A percentile compares a stretch with the other conserved stretches of the same genome.
phyloP scores from a whole-genome alignment of 30 jellyfish, hydroid and myxozoan genomes.

The Aurelia aurita complex sp. Pacific region DNA sequence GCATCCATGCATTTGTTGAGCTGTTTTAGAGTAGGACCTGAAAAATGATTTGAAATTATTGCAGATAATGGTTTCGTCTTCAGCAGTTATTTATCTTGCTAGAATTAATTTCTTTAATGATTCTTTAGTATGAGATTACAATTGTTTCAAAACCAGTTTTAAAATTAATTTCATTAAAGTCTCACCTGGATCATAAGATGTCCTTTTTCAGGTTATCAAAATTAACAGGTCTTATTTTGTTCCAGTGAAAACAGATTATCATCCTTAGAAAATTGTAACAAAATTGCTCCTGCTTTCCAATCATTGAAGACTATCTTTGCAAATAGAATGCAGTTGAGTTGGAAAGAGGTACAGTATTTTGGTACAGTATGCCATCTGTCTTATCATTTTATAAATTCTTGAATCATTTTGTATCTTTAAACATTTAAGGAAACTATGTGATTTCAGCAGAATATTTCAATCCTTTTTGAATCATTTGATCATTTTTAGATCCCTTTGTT shows the following conservation, averaged over 20 bases:
- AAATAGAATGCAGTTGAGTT: slow-evolving; percentile 48
- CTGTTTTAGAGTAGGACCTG: no score
- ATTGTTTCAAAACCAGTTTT: no score
- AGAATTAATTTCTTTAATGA: no score
- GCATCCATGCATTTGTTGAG: no score
- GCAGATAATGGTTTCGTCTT: no score
- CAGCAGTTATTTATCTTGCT: no score
- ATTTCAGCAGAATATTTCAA: background rate
- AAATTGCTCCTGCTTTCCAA: slow-evolving; percentile 1
- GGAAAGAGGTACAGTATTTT: slow-evolving; percentile 64
- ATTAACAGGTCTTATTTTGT: background rate
- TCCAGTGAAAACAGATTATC: slow-evolving; percentile 65
- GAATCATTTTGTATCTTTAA: background rate
- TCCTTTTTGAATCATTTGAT: background rate
- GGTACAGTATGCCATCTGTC: background rate
- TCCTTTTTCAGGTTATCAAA: background rate
- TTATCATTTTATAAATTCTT: background rate
- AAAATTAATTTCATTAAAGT: no score
- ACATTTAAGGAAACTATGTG: background rate
- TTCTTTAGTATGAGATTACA: no score
- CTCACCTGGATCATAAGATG: background rate
- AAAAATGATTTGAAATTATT: no score
- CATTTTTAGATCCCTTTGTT: background rate
- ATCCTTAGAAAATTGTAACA: background rate
- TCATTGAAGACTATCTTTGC: slow-evolving; percentile 34